phyloP scores from a whole-genome alignment of 2,113 vertebrate species.

The Zosterops borbonicus region DNA sequence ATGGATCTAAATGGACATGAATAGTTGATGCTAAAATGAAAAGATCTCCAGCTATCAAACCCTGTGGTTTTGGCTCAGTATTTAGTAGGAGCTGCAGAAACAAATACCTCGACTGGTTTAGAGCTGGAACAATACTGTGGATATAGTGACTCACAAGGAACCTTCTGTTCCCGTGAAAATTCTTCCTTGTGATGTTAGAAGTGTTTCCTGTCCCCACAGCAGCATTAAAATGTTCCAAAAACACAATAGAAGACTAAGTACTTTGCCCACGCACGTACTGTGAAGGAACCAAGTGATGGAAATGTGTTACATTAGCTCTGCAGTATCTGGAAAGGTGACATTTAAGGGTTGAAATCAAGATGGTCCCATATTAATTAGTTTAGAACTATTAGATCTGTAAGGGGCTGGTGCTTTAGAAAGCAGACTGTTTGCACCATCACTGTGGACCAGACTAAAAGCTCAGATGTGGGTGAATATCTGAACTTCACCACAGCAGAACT shows the following conservation, averaged over 20 bases:
- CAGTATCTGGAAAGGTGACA: background rate
- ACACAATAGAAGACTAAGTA: background rate
- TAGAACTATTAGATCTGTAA: background rate
- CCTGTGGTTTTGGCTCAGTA: background rate
- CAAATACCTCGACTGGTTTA: background rate
- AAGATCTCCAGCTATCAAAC: background rate
- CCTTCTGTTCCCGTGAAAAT: conserved; percentile 2
- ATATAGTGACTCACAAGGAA: conserved; percentile 15
- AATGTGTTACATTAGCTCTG: background rate
- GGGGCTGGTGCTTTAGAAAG: background rate
- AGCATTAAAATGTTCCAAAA: background rate
- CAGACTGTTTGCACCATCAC: background rate
- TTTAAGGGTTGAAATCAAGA: background rate
- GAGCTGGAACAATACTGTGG: background rate
- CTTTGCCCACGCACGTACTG: background rate
- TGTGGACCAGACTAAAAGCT: background rate
- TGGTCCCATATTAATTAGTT: background rate
- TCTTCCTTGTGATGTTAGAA: conserved; percentile 5
- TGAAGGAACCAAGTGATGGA: background rate
- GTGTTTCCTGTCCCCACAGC: background rate
- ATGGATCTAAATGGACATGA: background rate
- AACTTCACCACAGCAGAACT: background rate
- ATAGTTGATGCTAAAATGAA: background rate
- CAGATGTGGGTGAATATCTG: background rate
- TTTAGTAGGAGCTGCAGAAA: conserved; percentile 18